These are phyloP conservation scores for Cataglyphis cursor DNA, from an alignment of 2,888 invertebrate species.

Conservation along the genomic window DNA sequence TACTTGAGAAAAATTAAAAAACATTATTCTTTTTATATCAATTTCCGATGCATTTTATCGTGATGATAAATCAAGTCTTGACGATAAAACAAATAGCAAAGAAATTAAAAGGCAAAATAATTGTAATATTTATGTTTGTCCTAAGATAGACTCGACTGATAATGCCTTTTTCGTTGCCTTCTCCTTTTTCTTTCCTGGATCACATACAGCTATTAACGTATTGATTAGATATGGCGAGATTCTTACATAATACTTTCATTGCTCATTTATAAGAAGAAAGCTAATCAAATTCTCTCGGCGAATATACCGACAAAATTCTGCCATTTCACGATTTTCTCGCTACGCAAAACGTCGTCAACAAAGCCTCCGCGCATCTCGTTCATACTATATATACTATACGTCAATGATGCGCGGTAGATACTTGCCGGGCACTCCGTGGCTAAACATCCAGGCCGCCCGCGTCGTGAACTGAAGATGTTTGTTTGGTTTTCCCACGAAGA, in stretches of 20 bases:
- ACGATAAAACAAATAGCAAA: constrained; percentile 1
- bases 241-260: background rate
- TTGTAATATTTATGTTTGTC: constrained; percentile 15
- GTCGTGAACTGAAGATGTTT: constrained; percentile 82
- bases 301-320: background rate
- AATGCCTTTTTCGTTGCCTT: background rate
- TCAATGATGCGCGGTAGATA: constrained; percentile 61
- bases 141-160: constrained; percentile 2
- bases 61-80: background rate
- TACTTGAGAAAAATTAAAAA: constrained; percentile 22
- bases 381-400: background rate
- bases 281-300: background rate
- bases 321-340: constrained; percentile 2
- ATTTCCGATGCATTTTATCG: constrained; percentile 12
- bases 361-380: constrained; percentile 37
- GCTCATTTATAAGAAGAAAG: no score
- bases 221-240: constrained; percentile 14
- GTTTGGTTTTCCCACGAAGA: constrained; percentile 85
- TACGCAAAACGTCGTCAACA: constrained; percentile 6
- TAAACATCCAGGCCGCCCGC: constrained; percentile 74
- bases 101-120: constrained; percentile 11
- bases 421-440: constrained; percentile 68
- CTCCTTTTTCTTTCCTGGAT: background rate
- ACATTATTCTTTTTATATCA: background rate
- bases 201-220: constrained; percentile 7